Evolutionary conservation across 2,888 invertebrate genomes (phyloP).

Genomic region (Phalera bucephala): DNA sequence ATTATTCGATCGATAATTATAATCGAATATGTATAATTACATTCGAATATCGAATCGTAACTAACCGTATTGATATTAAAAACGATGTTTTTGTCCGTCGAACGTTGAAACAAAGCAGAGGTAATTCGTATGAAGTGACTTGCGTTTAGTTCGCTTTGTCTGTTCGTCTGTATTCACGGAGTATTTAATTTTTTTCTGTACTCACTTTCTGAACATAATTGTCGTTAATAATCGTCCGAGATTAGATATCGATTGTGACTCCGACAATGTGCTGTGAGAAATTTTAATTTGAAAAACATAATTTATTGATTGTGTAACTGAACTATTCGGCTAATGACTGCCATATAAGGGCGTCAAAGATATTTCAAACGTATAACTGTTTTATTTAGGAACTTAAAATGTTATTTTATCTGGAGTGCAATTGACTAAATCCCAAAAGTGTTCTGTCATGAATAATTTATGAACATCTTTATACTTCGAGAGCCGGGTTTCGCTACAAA

Average conservation of each 20-base stretch:
- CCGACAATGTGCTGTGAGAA: conserved; percentile 30
- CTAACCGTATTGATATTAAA: conserved; percentile 63
- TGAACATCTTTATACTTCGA: conserved; percentile 75
- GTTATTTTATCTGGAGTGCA: conserved; percentile 44
- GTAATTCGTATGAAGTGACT: conserved; percentile 81
- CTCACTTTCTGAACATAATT: conserved; percentile 60
- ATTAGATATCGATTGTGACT: conserved; percentile 52
- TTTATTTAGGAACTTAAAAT: no score
- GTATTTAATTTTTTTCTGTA: conserved; percentile 56
- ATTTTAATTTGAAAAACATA: conserved; percentile 27
- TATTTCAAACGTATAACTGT: no score
- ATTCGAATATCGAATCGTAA: conserved; percentile 54
- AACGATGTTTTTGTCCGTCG: conserved; percentile 67
- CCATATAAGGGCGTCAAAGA: conserved; percentile 11
- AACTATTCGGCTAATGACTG: conserved; percentile 15
- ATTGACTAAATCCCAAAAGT: conserved; percentile 54
- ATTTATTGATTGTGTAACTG: conserved; percentile 19
- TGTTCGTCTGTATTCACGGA: conserved; percentile 62
- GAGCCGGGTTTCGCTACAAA: conserved; percentile 57
- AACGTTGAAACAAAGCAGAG: conserved; percentile 71
- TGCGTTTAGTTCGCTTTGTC: conserved; percentile 68
- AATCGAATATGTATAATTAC: conserved; percentile 62
- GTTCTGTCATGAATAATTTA: conserved; percentile 66
- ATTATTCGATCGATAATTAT: conserved; percentile 53
- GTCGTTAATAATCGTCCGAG: conserved; percentile 68